Base-by-base conservation (phyloP, 2,113 vertebrate genomes). In the Cephalopterus ornatus region DNA sequence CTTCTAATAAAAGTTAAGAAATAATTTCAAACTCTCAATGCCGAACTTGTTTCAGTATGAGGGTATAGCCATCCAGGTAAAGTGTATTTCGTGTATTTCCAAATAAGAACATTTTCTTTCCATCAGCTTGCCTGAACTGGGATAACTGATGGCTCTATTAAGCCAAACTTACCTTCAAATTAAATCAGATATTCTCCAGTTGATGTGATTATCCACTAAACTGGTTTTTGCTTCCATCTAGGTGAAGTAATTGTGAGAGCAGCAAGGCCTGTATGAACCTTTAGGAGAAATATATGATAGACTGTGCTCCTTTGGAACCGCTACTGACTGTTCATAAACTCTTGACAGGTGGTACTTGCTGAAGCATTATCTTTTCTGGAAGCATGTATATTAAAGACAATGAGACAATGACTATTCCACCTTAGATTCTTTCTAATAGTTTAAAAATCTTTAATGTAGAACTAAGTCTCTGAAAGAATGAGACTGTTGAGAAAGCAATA, bases 91-190 rank as follows among this genome's bases (percentile, higher is more conserved):
- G 8, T 50, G 20, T 78, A 41, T 92, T 83, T 89, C 49, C 33
- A 67, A 58, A 27, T 67, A 10, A 55, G 20, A 74, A 87, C 7
- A 16, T 93, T 73, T 93, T 63, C 30, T 80, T 77, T 81, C 52
- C 73, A 12, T 76, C 77, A 75, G 62, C 94, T 97, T 97, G 71
- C 91, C 91, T 92, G 76, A 89, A 14, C 47, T 77, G 81, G 91
- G 80, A 82, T 97, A 97, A 97, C 93, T 94, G 96, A 95, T 96
- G 90, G 67, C 88, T 97, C 87, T 97, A 82, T 95, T 97, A 96
- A 97, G 87, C 87, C 71, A 96, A 97, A 96, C 67, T 82, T 66
- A 89, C 95, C 78, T 53, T 73, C 55, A 96, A 92, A 96, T 97
- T 95, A 91, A 84, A 95, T 86, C 85, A 91, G 93, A 63, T 97